Conservation (phyloP, 2,888 invertebrate genomes). For the Napeogenes sylphis region DNA sequence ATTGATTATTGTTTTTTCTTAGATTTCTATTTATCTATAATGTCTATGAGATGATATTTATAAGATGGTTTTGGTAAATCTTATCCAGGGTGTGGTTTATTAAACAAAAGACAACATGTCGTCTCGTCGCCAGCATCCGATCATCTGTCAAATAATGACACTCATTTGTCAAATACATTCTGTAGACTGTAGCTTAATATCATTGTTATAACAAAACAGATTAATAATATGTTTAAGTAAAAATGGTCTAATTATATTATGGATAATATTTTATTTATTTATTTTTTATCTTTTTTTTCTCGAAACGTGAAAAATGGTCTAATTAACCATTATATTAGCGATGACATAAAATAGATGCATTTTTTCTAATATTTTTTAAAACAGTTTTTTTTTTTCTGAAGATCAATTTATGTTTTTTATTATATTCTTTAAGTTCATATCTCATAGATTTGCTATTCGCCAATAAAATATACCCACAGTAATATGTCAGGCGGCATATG, state of each 20-base stretch:
- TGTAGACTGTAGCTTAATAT: slow-evolving; percentile 33
- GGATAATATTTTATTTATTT: neutral
- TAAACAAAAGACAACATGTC: slow-evolving; percentile 76
- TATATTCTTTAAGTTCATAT: neutral
- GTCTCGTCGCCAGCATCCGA: slow-evolving; percentile 54
- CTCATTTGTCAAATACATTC: slow-evolving; percentile 75
- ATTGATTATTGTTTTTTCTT: neutral
- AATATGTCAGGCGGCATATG: slow-evolving; percentile 23
- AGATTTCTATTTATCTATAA: neutral
- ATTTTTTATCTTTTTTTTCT: too few relatives aligned
- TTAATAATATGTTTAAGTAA: neutral
- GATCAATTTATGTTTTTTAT: neutral
- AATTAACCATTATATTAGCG: too few relatives aligned
- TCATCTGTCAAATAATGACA: slow-evolving; percentile 74
- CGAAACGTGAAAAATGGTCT: too few relatives aligned
- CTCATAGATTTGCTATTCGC: neutral
- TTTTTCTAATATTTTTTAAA: too few relatives aligned
- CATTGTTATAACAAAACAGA: slow-evolving; percentile 37
- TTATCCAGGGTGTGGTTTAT: slow-evolving; percentile 59
- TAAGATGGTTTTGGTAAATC: slow-evolving; percentile 43
- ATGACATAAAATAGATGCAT: too few relatives aligned
- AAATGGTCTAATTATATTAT: neutral
- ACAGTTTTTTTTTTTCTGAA: too few relatives aligned
- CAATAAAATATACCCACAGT: slow-evolving; percentile 3
- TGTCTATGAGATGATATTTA: neutral